Percentiles rank a stretch among this genome's conserved stretches.
Conservation (phyloP, 2,113 vertebrate genomes). For the Psilopsiagon aurifrons region DNA sequence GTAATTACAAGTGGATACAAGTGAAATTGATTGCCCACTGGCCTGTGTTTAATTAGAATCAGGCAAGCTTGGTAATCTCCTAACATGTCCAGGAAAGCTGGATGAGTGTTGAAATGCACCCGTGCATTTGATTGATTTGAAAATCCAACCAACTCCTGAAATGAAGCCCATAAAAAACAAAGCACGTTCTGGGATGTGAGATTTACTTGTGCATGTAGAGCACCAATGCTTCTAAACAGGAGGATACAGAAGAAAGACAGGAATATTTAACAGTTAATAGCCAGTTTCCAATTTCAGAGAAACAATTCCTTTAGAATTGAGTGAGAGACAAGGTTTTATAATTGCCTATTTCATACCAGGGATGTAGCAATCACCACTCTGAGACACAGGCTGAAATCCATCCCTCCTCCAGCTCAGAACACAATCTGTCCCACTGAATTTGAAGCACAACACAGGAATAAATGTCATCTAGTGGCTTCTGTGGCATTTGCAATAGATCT, state of each 20-base stretch:
- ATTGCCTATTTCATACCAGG: background rate
- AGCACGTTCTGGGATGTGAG: background rate
- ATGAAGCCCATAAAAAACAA: conserved; percentile 5
- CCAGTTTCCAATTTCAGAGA: background rate
- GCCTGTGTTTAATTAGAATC: conserved; percentile 72
- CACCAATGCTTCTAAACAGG: background rate
- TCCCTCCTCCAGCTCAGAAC: background rate
- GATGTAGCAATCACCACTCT: background rate
- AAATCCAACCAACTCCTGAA: background rate
- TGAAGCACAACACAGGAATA: background rate
- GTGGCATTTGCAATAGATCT: background rate
- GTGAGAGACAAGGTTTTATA: background rate
- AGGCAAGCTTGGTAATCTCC: conserved; percentile 54
- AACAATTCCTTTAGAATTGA: background rate
- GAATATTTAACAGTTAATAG: background rate
- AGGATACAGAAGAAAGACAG: background rate
- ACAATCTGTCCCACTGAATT: background rate
- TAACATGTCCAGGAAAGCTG: conserved; percentile 51
- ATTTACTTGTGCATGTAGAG: background rate
- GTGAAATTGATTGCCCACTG: conserved; percentile 64
- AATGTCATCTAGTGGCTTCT: background rate
- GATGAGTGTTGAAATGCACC: conserved; percentile 4
- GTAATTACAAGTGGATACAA: conserved; percentile 67
- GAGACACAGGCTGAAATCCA: background rate
- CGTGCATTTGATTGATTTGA: conserved; percentile 52